Percentiles rank a stretch among this genome's conserved stretches.
These are phyloP conservation scores for Lacanobia wlatinum DNA, from an alignment of 2,888 invertebrate genomes.

Conservation along the genomic window DNA sequence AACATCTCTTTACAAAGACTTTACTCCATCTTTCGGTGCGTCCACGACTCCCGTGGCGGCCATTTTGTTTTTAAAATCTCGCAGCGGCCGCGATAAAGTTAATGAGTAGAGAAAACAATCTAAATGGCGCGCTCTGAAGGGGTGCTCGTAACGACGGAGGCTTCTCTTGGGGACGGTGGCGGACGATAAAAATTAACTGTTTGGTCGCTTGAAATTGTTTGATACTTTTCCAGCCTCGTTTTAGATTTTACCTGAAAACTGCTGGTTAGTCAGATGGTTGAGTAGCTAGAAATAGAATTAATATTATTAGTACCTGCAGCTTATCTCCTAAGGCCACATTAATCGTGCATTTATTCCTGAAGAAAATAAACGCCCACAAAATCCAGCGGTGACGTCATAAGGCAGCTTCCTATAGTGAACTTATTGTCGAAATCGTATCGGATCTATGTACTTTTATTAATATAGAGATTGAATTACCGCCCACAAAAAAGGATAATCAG, in stretches of 20 bases:
- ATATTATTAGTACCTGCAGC: too few species aligned
- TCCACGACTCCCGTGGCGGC: constrained; percentile 39
- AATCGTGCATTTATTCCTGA: too few species aligned
- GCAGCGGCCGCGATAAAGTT: constrained; percentile 44
- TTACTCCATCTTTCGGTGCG: constrained; percentile 12
- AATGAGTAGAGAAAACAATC: constrained; percentile 68
- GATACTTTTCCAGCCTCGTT: constrained; percentile 4
- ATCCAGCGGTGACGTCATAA: too few species aligned
- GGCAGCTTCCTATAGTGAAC: too few species aligned
- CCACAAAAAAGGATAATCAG: too few species aligned
- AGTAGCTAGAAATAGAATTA: too few species aligned
- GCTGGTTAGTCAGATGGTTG: background rate
- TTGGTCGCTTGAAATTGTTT: background rate
- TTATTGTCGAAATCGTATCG: too few species aligned
- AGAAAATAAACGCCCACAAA: too few species aligned
- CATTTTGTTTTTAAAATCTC: constrained; percentile 55
- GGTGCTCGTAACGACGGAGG: constrained; percentile 59
- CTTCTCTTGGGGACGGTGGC: constrained; percentile 16
- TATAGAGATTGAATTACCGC: too few species aligned
- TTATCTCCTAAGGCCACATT: too few species aligned
- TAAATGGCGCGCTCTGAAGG: constrained; percentile 67
- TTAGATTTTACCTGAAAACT: background rate
- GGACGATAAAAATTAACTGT: constrained; percentile 56
- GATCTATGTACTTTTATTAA: too few species aligned
- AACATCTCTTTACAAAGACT: constrained; percentile 39